Base-by-base conservation (phyloP, 2,888 invertebrate genomes). In the Zaprionus bogoriensis region DNA sequence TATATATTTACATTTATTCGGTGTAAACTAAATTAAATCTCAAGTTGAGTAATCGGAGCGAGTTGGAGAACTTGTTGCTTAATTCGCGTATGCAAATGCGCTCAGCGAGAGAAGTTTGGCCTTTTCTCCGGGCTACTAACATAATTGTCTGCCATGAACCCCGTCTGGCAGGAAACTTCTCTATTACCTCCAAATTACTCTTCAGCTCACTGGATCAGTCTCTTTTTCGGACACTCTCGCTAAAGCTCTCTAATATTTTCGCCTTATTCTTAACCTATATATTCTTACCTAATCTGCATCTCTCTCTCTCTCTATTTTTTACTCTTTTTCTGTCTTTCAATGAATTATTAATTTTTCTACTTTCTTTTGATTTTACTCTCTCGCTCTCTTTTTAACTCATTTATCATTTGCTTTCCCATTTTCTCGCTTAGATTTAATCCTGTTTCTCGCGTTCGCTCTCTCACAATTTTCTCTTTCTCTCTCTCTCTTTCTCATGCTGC, bases 31-130 rank as follows among this genome's bases (percentile, higher is more conserved):
- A 41, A 41, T 44, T 44, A 44, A 44, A 25, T 44, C 25, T 44
- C 9, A 25, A 44, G 22, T 27, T 44, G 44, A 44, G 20, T 41
- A 41, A 41, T 41, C n/a, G 41, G 22, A 20, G 39, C 19, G 10
- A 41, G 28, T 51, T 30, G 48, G 36, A 20, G 7, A 48, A 48
- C 47, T 52, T 42, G 42, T 52, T 52, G 51, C 51, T 28, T 42
- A 30, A 30, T 51, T 52, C n/a, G 12, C 20, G 10, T 1, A 41
- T 10, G 27, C 12, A 4, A 39, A 17, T 20, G 4, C 38, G n/a
- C n/a, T n/a, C n/a, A n/a, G n/a, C n/a, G n/a, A n/a, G n/a, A n/a
- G n/a, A n/a, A n/a, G n/a, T n/a, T n/a, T n/a, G n/a, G n/a, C n/a
- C n/a, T n/a, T n/a, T n/a, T n/a, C n/a, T n/a, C n/a, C n/a, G n/a